phyloP scores from a whole-genome alignment of 2,888 invertebrate species.

The Monoplex corrugatus region DNA sequence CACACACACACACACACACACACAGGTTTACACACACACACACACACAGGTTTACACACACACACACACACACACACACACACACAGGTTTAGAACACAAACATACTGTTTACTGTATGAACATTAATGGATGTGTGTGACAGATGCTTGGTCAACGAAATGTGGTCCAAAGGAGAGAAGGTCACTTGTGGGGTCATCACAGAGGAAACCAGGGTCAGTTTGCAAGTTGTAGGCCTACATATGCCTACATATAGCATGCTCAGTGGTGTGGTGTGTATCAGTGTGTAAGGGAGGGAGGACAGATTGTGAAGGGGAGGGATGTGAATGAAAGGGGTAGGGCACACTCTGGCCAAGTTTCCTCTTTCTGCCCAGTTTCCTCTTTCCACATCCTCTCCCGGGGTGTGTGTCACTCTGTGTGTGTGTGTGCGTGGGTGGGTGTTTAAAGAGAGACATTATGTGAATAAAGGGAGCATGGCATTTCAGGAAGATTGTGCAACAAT shows the following conservation, averaged over 20 bases:
- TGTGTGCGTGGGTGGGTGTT: not conserved
- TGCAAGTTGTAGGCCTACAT: not conserved
- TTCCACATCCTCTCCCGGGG: too few relatives aligned
- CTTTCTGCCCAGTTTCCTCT: not conserved
- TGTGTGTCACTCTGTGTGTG: conserved; percentile 30
- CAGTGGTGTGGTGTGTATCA: not conserved
- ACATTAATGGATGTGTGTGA: conserved; percentile 10
- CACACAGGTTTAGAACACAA: too few relatives aligned
- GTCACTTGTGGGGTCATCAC: conserved; percentile 97
- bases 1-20: too few relatives aligned
- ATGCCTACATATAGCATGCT: not conserved
- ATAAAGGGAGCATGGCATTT: not conserved
- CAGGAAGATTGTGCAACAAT: too few relatives aligned
- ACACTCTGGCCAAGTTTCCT: not conserved
- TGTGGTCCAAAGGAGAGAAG: conserved; percentile 97
- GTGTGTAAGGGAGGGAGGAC: not conserved
- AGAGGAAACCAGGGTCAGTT: conserved; percentile 91
- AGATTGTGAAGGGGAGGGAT: too few relatives aligned
- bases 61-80: not conserved
- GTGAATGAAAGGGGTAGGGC: too few relatives aligned
- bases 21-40: too few relatives aligned
- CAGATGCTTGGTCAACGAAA: conserved; percentile 88
- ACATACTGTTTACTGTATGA: too few relatives aligned
- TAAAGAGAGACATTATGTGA: not conserved
- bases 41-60: not conserved